A percentile compares a stretch with the other conserved stretches of the same genome.
phyloP scores from a whole-genome alignment of 2,113 vertebrate species.

The Zeus faber region DNA sequence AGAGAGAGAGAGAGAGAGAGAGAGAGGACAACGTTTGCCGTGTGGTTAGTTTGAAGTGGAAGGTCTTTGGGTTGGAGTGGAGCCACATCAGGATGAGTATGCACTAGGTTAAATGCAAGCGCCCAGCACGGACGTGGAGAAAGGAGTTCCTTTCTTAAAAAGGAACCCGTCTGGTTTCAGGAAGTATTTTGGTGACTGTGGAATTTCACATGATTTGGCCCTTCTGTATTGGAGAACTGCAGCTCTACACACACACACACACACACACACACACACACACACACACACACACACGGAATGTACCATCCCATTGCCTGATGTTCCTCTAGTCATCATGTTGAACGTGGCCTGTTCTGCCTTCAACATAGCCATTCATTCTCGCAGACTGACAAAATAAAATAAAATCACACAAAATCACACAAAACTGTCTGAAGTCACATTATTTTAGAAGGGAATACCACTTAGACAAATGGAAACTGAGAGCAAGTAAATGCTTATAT shows the following conservation, averaged over 20 bases:
- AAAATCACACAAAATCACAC: not conserved
- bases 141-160: not conserved
- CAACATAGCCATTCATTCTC: not conserved
- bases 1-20: no score
- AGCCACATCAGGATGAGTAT: conserved; percentile 7
- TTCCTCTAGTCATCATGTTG: not conserved
- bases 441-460: not conserved
- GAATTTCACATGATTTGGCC: no score
- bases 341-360: not conserved
- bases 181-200: not conserved
- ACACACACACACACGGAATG: not conserved
- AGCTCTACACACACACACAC: not conserved
- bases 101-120: not conserved
- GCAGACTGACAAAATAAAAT: not conserved
- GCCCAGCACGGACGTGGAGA: not conserved
- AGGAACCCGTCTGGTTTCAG: not conserved
- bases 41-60: conserved; percentile 31
- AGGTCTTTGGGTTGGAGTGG: conserved; percentile 23
- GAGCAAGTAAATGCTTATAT: no score
- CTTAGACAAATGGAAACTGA: conserved; percentile 24
- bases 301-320: not conserved
- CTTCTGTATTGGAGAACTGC: no score
- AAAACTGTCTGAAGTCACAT: not conserved
- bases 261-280: not conserved
- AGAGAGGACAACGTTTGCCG: conserved; percentile 27